Percentiles rank a stretch among this genome's conserved stretches.
These are phyloP conservation scores for Coenonympha arcania DNA, from an alignment of 2,888 invertebrate genomes.

Conservation along the genomic window DNA sequence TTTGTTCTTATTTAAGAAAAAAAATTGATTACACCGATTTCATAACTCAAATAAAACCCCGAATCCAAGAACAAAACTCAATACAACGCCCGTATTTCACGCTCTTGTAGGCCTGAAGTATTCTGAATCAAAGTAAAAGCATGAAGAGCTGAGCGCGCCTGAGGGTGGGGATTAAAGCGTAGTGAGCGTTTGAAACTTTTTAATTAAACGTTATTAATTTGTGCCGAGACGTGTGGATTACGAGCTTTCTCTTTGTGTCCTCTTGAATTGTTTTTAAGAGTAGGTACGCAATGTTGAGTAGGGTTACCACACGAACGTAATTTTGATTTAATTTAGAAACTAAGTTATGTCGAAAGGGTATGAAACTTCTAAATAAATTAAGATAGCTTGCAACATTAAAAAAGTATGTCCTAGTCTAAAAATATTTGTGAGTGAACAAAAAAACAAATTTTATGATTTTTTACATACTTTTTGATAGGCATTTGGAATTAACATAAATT, in stretches of 20 bases:
- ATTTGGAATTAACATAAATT: no score
- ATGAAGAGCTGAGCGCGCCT: slow-evolving; percentile 14
- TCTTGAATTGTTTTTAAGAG: not conserved
- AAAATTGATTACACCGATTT: no score
- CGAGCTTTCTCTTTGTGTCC: not conserved
- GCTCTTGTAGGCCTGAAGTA: slow-evolving; percentile 17
- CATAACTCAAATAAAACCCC: not conserved
- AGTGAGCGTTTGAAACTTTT: slow-evolving; percentile 17
- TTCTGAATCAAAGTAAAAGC: slow-evolving; percentile 10
- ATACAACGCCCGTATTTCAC: slow-evolving; percentile 9
- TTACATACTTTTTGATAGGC: no score
- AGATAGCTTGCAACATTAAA: no score
- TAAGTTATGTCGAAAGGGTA: no score
- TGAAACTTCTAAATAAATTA: no score
- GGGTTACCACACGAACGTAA: not conserved
- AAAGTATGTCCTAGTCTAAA: no score
- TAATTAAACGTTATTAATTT: slow-evolving; percentile 10
- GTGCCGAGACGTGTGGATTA: slow-evolving; percentile 1
- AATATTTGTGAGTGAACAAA: no score
- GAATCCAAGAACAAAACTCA: slow-evolving; percentile 1
- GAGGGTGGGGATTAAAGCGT: slow-evolving; percentile 11
- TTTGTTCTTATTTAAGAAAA: no score
- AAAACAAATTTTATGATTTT: no score
- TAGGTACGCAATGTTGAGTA: no score
- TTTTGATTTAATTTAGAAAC: no score